phyloP scores from a whole-genome alignment of 2,113 vertebrate genomes.

The Carlito syrichta region DNA sequence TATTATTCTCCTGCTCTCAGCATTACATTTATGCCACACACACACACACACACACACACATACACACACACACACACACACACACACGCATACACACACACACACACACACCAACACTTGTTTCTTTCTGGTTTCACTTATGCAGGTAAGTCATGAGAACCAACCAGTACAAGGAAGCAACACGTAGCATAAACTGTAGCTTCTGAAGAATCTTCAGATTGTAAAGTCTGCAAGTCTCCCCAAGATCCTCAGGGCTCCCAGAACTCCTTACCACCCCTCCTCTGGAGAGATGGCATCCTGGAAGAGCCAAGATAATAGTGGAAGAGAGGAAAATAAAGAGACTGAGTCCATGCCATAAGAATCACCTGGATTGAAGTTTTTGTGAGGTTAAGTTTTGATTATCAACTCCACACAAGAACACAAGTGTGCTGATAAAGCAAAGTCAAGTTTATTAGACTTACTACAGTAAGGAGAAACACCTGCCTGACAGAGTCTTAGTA shows the following conservation, averaged over 20 bases:
- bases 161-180: rapidly evolving
- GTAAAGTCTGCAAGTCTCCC: rapidly evolving
- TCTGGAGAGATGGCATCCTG: rapidly evolving
- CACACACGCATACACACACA: too few relatives aligned
- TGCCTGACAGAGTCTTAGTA: too few relatives aligned
- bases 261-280: rapidly evolving
- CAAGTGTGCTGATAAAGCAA: too few relatives aligned
- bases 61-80: not conserved
- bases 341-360: rapidly evolving
- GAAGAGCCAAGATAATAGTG: rapidly evolving
- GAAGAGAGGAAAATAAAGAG: not conserved
- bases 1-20: too few relatives aligned
- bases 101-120: too few relatives aligned
- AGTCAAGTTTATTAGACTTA: too few relatives aligned
- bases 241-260: rapidly evolving
- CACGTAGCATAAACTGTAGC: rapidly evolving
- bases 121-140: too few relatives aligned
- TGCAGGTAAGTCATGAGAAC: rapidly evolving
- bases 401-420: too few relatives aligned
- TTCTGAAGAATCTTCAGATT: not conserved
- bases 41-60: too few relatives aligned
- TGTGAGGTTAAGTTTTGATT: rapidly evolving
- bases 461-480: too few relatives aligned
- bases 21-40: rapidly evolving
- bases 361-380: rapidly evolving